Base-by-base conservation (phyloP, 2,113 vertebrate genomes). In the Coracopsis vasa region DNA sequence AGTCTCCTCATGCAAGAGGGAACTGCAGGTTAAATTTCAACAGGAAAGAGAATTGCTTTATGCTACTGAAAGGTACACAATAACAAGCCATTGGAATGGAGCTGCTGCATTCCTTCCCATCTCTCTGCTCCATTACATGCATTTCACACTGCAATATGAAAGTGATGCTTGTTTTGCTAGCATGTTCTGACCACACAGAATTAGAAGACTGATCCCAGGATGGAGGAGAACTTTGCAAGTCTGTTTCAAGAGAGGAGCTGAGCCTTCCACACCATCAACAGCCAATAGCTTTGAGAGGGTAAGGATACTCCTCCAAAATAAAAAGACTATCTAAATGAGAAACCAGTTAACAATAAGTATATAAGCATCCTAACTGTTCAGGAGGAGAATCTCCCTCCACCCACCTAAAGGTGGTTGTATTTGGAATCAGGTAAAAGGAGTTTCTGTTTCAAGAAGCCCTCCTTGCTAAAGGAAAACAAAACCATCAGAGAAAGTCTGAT, bases 21-120 rank as follows among this genome's bases (percentile, higher is more conserved):
- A 90, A 82, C 45, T 58, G 71, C 88, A 88, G 75, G 94, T 95
- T 96, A 88, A 93, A 94, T 51, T 93, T 92, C 85, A 91, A 93
- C 88, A 80, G 67, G 37, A 31, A 31, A 69, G 82, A 41, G 86
- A 91, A 95, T 69, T 92, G 86, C 80, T 47, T 58, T 70, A 16
- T 37, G 51, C 39, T 45, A 14, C 27, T 47, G 42, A 45, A 83
- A 86, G 35, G 89, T 1, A 42, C 58, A 39, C 6, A 20, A 17
- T 41, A 67, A 65, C 74, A 47, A 58, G 42, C 47, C 64, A 45
- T 16, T 47, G 86, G 70, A 84, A 78, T 1, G 14, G 79, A 86
- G 87, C 81, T 73, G 78, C 67, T 51, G 13, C 45, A 39, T 24
- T 88, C 62, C 90, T n/a, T 37, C 60, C 56, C 73, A 3, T 17